A percentile compares a stretch with the other conserved stretches of the same genome.
phyloP scores from a whole-genome alignment of 2,797 vertebrate species.

The Thalassophryne amazonica region DNA sequence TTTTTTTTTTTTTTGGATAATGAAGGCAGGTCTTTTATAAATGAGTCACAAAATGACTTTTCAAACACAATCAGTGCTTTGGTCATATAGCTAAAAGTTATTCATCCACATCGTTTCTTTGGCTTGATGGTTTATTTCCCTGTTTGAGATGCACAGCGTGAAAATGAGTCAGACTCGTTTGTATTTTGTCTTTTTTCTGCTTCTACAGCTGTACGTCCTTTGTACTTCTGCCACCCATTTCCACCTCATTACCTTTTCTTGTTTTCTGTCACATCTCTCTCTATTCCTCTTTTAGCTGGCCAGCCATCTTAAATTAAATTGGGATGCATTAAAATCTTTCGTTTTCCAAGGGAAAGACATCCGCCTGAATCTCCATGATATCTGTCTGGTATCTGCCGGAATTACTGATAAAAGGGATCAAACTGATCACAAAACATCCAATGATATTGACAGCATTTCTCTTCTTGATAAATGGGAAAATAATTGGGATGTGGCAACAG shows the following conservation, averaged over 20 bases:
- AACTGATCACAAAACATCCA: too few relatives aligned
- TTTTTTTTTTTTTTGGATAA: constrained; percentile 39
- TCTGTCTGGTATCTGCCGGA: not conserved
- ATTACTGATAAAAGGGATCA: constrained; percentile 2
- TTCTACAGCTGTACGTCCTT: constrained; percentile 11
- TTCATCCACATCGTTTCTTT: constrained; percentile 33
- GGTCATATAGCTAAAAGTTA: constrained; percentile 35
- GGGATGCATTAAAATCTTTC: not conserved
- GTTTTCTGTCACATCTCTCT: not conserved
- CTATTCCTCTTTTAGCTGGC: not conserved
- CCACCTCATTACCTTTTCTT: constrained; percentile 18
- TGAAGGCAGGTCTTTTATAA: constrained; percentile 18
- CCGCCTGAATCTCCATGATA: not conserved
- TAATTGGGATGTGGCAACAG: constrained; percentile 5
- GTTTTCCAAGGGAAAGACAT: not conserved
- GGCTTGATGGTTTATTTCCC: not conserved
- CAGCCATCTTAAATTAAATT: too few relatives aligned
- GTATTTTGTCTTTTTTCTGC: constrained; percentile 6
- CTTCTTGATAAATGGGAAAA: constrained; percentile 29
- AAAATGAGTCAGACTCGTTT: not conserved
- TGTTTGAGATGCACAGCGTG: constrained; percentile 9
- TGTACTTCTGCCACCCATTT: constrained; percentile 25
- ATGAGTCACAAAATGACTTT: constrained; percentile 29
- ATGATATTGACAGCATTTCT: constrained; percentile 11
- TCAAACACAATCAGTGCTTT: constrained; percentile 28